Percentiles rank a stretch among this genome's conserved stretches.
Evolutionary conservation across 2,888 invertebrate genomes (phyloP).

Genomic region (Volucella zonaria): DNA sequence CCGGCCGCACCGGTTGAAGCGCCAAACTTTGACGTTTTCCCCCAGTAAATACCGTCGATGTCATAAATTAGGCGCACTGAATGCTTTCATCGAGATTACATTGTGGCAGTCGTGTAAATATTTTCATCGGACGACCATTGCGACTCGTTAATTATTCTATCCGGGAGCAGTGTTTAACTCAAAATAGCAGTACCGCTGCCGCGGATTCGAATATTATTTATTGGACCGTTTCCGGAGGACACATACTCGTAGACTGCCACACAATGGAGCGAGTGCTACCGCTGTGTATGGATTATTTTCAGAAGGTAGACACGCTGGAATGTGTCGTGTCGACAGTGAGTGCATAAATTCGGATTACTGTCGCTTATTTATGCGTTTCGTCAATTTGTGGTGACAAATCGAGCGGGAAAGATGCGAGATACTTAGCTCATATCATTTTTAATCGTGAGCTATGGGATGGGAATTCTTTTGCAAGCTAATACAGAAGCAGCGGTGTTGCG

Average conservation of each 20-base stretch:
- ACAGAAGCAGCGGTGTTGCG: too few species aligned
- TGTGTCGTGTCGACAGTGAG: slow-evolving; percentile 10
- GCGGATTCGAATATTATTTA: slow-evolving; percentile 71
- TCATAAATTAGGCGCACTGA: slow-evolving; percentile 62
- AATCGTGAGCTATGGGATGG: slow-evolving; percentile 6
- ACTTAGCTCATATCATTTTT: slow-evolving; percentile 1
- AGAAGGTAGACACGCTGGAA: not conserved
- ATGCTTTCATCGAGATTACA: slow-evolving; percentile 64
- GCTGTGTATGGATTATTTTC: too few species aligned
- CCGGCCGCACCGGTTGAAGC: not conserved
- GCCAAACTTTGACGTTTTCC: slow-evolving; percentile 1
- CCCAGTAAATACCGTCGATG: slow-evolving; percentile 13
- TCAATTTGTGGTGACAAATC: slow-evolving; percentile 50
- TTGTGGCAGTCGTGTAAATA: slow-evolving; percentile 61
- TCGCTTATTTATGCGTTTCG: slow-evolving; percentile 62
- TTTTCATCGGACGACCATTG: slow-evolving; percentile 57
- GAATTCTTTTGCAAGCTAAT: not conserved
- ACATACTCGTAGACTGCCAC: slow-evolving; percentile 6
- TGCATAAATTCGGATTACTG: slow-evolving; percentile 68
- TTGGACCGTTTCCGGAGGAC: slow-evolving; percentile 37
- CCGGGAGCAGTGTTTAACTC: slow-evolving; percentile 43
- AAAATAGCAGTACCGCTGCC: slow-evolving; percentile 52
- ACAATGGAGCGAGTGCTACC: not conserved
- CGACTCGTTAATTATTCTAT: slow-evolving; percentile 60
- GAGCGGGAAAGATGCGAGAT: slow-evolving; percentile 3